These are phyloP conservation scores for Venturia canescens DNA, from an alignment of 1,140 invertebrate genomes.

Conservation along the genomic window DNA sequence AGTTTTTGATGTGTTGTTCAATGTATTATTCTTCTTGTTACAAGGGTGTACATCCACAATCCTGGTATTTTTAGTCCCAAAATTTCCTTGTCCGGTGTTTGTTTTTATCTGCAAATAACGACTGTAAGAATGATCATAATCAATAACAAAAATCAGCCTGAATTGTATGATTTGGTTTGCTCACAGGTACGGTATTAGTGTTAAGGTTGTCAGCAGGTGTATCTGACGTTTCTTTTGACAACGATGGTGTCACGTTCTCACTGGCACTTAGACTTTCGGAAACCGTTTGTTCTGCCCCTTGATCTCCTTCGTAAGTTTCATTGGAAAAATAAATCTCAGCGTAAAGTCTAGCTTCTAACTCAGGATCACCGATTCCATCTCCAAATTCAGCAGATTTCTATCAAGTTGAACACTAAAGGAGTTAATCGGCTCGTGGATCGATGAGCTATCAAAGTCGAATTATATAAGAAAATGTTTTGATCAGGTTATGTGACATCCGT, in stretches of 20 bases:
- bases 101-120: background rate
- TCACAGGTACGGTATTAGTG: background rate
- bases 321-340: conserved; percentile 65
- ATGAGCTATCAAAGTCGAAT: background rate
- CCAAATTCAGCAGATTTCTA: conserved; percentile 38
- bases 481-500: background rate
- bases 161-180: background rate
- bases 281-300: background rate
- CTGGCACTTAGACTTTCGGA: background rate
- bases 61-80: too few species aligned
- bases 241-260: background rate
- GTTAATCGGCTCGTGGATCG: background rate
- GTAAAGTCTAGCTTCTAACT: conserved; percentile 64
- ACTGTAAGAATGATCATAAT: background rate
- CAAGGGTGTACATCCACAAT: background rate
- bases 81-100: too few species aligned
- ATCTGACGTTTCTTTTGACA: background rate
- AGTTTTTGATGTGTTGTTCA: background rate
- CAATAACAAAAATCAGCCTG: background rate
- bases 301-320: conserved; percentile 47
- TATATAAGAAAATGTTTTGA: background rate
- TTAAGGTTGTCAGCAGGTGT: background rate
- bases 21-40: background rate
- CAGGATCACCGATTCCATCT: conserved; percentile 55
- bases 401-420: background rate